Conservation (phyloP, 2,797 vertebrate genomes). For the Podarcis siculus region DNA sequence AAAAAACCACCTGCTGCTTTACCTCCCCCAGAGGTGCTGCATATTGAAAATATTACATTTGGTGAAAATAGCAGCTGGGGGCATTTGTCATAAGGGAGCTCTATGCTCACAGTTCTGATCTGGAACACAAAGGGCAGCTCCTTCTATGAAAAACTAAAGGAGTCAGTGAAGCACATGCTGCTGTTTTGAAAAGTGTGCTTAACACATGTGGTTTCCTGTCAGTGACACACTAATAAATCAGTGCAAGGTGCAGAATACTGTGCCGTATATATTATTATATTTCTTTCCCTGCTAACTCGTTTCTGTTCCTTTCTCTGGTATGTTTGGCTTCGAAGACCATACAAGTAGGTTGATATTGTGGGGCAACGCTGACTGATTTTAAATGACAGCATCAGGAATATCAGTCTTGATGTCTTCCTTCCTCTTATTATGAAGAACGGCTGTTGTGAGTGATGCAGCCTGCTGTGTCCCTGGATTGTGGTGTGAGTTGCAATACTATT, state of each 20-base stretch:
- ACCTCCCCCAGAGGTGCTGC: background rate
- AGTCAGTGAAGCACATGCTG: background rate
- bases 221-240: background rate
- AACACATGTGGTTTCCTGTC: background rate
- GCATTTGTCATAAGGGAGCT: background rate
- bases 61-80: background rate
- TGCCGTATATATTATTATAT: background rate
- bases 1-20: background rate
- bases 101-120: background rate
- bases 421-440: constrained; percentile 54
- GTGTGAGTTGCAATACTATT: constrained; percentile 32
- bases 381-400: constrained; percentile 44
- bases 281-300: constrained; percentile 3
- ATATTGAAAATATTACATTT: background rate
- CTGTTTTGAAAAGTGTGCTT: background rate
- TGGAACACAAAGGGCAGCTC: background rate
- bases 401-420: constrained; percentile 51
- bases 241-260: background rate
- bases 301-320: constrained; percentile 23
- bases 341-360: constrained; percentile 34
- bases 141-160: background rate
- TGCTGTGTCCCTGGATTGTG: constrained; percentile 36
- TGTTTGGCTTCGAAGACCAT: constrained; percentile 28
- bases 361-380: constrained; percentile 42
- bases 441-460: constrained; percentile 40